Conservation (phyloP, 2,888 invertebrate genomes). For the Crematogaster levior region DNA sequence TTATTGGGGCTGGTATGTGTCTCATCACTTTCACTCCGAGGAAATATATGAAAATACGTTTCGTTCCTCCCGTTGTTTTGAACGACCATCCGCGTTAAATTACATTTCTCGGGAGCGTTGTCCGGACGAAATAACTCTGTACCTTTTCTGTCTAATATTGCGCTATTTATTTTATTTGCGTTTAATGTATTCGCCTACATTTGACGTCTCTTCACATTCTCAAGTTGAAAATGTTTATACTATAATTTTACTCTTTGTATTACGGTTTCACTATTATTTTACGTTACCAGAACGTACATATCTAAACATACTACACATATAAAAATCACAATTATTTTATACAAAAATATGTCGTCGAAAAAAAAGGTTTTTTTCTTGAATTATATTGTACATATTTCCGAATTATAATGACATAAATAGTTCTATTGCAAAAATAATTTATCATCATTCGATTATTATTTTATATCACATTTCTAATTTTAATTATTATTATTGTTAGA, state of each 20-base stretch:
- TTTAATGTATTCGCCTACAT: background rate
- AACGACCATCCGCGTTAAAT: slow-evolving; percentile 67
- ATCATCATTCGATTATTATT: slow-evolving; percentile 2
- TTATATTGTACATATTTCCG: background rate
- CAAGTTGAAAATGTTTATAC: background rate
- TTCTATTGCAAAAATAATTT: background rate
- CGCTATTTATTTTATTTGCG: background rate
- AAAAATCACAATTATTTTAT: slow-evolving; percentile 7
- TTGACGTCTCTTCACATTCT: background rate
- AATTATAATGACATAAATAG: background rate
- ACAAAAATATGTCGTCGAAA: background rate
- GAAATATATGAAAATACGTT: slow-evolving; percentile 36
- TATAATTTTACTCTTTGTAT: background rate
- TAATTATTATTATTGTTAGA: background rate
- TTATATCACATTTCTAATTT: background rate
- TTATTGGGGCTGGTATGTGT: slow-evolving; percentile 2
- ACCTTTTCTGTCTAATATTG: slow-evolving; percentile 43
- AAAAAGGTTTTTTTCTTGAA: background rate
- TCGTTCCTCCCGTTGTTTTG: slow-evolving; percentile 46
- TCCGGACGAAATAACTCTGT: slow-evolving; percentile 55
- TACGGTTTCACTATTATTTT: background rate
- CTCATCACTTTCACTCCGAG: background rate
- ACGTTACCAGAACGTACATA: background rate
- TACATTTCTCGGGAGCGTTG: slow-evolving; percentile 71
- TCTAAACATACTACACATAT: background rate